Evolutionary conservation across 1,140 invertebrate genomes (phyloP).

Genomic region (Chionoecetes opilio): DNA sequence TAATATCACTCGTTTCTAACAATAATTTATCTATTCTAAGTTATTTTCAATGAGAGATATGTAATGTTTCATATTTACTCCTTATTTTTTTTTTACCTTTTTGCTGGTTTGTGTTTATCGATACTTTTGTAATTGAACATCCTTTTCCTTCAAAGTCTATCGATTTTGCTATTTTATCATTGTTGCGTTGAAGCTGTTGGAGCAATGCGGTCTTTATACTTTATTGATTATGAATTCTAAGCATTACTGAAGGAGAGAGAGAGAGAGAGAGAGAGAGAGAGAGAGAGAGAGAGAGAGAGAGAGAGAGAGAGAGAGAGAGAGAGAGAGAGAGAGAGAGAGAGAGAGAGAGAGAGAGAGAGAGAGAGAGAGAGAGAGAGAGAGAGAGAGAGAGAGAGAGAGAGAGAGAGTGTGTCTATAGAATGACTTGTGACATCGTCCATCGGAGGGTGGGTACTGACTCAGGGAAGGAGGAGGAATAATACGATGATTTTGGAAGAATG

Average conservation of each 20-base stretch:
- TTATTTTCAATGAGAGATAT: too few relatives aligned
- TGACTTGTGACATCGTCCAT: not conserved
- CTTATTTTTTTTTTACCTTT: too few relatives aligned
- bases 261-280: slow-evolving; percentile 43
- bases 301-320: slow-evolving; percentile 57
- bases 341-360: slow-evolving; percentile 60
- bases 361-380: slow-evolving; percentile 58
- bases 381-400: slow-evolving; percentile 55
- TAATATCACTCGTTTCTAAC: not conserved
- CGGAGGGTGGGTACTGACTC: not conserved
- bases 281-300: too few relatives aligned
- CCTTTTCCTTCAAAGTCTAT: too few relatives aligned
- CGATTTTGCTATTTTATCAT: too few relatives aligned
- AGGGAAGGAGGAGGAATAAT: slow-evolving; percentile 27
- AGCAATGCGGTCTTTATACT: too few relatives aligned
- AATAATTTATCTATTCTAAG: too few relatives aligned
- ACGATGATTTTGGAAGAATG: not conserved
- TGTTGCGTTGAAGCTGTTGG: too few relatives aligned
- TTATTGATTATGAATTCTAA: too few relatives aligned
- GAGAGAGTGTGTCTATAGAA: slow-evolving; percentile 10
- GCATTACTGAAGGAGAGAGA: not conserved
- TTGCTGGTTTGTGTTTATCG: too few relatives aligned
- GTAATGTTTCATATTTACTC: too few relatives aligned
- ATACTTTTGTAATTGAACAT: too few relatives aligned
- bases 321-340: slow-evolving; percentile 58